Evolutionary conservation across 2,797 vertebrate species (phyloP).

Genomic region (Pyrocephalus nanus): DNA sequence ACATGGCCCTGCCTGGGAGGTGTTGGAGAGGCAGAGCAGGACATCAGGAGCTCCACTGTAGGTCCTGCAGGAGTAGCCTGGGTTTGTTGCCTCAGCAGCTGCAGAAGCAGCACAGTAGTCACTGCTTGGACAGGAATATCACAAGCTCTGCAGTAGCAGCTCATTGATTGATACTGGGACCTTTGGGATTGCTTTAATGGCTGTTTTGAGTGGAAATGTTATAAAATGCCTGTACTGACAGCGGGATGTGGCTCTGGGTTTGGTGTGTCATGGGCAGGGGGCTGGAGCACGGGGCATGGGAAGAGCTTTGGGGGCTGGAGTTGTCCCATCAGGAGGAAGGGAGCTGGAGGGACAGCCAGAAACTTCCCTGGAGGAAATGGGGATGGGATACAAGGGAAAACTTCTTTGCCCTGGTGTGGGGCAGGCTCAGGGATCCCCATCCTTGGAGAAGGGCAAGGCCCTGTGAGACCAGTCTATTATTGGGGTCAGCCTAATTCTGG

Average conservation of each 20-base stretch:
- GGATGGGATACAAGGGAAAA: not conserved
- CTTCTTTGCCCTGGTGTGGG: not conserved
- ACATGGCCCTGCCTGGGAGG: not conserved
- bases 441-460: not conserved
- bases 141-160: not conserved
- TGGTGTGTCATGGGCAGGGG: fast-evolving
- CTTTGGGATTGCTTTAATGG: not conserved
- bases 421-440: not conserved
- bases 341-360: not conserved
- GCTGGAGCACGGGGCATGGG: not conserved
- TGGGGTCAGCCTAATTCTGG: not conserved
- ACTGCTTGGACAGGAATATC: not conserved
- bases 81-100: not conserved
- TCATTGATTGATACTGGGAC: not conserved
- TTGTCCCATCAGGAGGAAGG: not conserved
- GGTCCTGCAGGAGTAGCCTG: not conserved
- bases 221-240: not conserved
- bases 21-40: not conserved
- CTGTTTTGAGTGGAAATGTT: not conserved
- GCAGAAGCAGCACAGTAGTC: not conserved
- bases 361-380: not conserved
- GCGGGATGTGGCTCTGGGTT: not conserved
- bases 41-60: not conserved
- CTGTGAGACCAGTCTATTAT: not conserved
- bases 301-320: not conserved